These are phyloP conservation scores for roundworm (Caenorhabditis elegans) DNA, from an alignment of 1,140 invertebrate genomes.

Conservation along the genomic window WBcel235 BX284602.5:5866001-5866500, in stretches of 20 bases:
- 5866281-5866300: not conserved
- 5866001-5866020: no score
- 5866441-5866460: no score
- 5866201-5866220: not conserved
- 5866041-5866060: no score
- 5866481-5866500: no score
- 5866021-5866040: no score
- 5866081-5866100: slow-evolving; percentile 4
- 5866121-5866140: not conserved
- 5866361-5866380: not conserved
- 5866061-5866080: no score
- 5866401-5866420: no score
- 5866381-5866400: not conserved
- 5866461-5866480: no score
- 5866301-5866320: not conserved
- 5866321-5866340: not conserved
- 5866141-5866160: not conserved
- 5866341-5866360: not conserved
- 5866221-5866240: not conserved
- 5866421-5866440: no score
- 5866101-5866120: not conserved
- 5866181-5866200: not conserved
- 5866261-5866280: no score
- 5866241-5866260: no score
- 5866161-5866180: not conserved